These are phyloP conservation scores for Artemia sp. DNA, from an alignment of 2,888 invertebrate genomes.

Conservation along the genomic window DNA sequence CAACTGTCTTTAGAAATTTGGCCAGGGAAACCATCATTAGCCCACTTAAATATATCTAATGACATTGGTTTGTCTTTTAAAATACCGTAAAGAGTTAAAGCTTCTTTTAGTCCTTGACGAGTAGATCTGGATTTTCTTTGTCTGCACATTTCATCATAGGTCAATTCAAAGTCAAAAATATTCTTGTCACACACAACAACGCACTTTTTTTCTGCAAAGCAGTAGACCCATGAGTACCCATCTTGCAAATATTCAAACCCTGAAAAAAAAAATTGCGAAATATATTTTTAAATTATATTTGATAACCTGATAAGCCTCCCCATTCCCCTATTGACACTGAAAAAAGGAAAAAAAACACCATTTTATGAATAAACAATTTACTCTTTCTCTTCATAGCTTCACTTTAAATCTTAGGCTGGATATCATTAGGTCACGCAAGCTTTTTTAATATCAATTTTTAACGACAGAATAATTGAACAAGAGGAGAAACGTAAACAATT, in stretches of 20 bases:
- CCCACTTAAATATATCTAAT: background rate
- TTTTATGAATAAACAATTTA: no score
- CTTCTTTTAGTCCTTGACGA: background rate
- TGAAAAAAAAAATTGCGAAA: background rate
- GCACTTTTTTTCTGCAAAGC: background rate
- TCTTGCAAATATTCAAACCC: background rate
- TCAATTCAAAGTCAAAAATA: constrained; percentile 5
- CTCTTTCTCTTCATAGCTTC: no score
- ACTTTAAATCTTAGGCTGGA: no score
- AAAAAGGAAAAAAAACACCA: no score
- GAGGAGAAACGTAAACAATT: no score
- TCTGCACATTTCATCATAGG: background rate
- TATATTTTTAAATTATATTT: background rate
- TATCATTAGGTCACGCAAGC: no score
- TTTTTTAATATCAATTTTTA: no score
- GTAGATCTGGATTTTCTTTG: constrained; percentile 3
- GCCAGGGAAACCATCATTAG: background rate
- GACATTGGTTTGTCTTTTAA: background rate
- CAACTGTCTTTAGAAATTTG: background rate
- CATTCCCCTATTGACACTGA: no score
- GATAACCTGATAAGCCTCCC: no score
- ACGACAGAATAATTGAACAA: no score
- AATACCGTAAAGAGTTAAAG: background rate
- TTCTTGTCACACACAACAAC: background rate
- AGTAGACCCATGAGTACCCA: constrained; percentile 2